phyloP scores from a whole-genome alignment of 2,113 vertebrate species.

The Xerus inauris region DNA sequence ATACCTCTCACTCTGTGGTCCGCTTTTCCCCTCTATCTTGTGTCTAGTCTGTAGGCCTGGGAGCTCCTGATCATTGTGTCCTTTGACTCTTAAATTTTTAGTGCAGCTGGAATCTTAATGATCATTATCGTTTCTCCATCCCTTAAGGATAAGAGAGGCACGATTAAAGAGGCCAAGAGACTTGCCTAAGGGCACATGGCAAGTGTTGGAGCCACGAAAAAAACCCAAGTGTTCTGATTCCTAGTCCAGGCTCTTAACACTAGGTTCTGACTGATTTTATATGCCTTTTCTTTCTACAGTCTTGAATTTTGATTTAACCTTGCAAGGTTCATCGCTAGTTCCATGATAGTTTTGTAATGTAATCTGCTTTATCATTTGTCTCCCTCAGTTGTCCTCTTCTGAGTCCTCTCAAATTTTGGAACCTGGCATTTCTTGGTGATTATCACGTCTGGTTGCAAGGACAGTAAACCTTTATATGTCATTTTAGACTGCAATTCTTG shows the following conservation, averaged over 20 bases:
- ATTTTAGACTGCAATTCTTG: not conserved
- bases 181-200: constrained; percentile 69
- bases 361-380: not conserved
- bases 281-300: not conserved
- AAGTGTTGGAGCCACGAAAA: not conserved
- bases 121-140: not conserved
- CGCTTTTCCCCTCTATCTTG: not conserved
- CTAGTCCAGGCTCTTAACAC: not conserved
- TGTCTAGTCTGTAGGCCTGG: not conserved
- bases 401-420: not conserved
- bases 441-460: constrained; percentile 36
- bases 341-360: constrained; percentile 27
- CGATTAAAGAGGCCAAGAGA: constrained; percentile 47
- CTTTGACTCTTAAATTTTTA: constrained; percentile 9
- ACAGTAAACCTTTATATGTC: not conserved
- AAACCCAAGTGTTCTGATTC: constrained; percentile 53
- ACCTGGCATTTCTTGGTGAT: constrained; percentile 39
- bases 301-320: constrained; percentile 35
- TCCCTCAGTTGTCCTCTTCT: not conserved
- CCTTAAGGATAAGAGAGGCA: not conserved
- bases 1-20: constrained; percentile 25
- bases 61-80: not conserved
- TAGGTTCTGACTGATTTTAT: not conserved
- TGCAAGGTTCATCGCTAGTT: not conserved
- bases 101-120: not conserved